phyloP scores from a whole-genome alignment of 64 coral and sea anemone species.

The Pocillopora verrucosa region DNA sequence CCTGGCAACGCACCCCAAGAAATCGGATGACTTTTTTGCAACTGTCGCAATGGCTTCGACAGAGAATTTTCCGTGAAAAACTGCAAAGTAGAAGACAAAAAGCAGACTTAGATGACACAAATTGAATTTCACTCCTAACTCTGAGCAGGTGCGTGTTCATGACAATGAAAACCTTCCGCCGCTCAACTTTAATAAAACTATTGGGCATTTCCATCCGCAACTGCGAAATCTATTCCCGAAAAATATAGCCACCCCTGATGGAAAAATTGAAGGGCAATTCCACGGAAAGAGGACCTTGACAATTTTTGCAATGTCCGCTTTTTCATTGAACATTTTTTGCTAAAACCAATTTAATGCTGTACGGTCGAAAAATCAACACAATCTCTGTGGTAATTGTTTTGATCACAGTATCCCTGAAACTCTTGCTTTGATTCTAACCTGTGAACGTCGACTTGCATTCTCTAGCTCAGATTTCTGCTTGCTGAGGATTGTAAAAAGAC shows the following conservation, averaged over 20 bases:
- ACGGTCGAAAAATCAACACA: slow-evolving; percentile 45
- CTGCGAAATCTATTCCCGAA: neutral
- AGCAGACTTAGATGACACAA: neutral
- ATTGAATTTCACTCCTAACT: slow-evolving; percentile 37
- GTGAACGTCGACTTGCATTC: slow-evolving; percentile 22
- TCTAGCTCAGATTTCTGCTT: neutral
- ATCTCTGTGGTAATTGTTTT: slow-evolving; percentile 30
- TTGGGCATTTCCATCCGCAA: neutral
- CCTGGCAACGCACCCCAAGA: slow-evolving; percentile 78
- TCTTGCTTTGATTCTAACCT: slow-evolving; percentile 17
- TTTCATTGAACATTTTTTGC: slow-evolving; percentile 7
- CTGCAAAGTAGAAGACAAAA: slow-evolving; percentile 39
- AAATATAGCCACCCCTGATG: neutral
- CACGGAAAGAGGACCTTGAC: neutral
- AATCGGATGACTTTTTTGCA: slow-evolving; percentile 86
- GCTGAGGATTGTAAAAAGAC: neutral
- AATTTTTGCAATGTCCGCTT: neutral
- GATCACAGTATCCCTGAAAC: neutral
- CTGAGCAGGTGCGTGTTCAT: slow-evolving; percentile 37
- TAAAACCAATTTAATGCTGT: slow-evolving; percentile 37
- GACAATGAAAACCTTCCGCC: slow-evolving; percentile 23
- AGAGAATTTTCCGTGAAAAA: slow-evolving; percentile 76
- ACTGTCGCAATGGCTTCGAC: slow-evolving; percentile 71
- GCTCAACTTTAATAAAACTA: slow-evolving; percentile 22
- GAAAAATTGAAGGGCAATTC: neutral